These are phyloP conservation scores for Xestia c-nigrum DNA, from an alignment of 2,888 invertebrate genomes.

Conservation along the genomic window DNA sequence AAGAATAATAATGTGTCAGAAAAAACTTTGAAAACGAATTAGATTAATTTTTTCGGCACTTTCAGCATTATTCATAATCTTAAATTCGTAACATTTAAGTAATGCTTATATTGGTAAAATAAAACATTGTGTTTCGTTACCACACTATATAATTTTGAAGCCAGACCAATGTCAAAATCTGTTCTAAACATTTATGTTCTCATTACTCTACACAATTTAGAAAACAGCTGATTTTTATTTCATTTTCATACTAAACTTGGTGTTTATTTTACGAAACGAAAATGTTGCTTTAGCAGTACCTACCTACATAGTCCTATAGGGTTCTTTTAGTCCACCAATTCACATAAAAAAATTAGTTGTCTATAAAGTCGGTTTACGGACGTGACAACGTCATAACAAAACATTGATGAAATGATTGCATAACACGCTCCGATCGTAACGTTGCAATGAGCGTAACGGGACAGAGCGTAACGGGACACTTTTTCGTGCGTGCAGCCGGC, in stretches of 20 bases:
- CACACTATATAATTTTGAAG: not conserved
- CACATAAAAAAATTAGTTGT: too few species aligned
- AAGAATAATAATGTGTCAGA: conserved; percentile 15
- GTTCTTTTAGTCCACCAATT: not conserved
- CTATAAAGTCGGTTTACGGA: too few species aligned
- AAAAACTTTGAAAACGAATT: conserved; percentile 24
- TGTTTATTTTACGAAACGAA: not conserved
- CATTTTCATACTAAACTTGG: not conserved
- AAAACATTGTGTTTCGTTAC: not conserved
- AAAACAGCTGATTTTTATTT: not conserved
- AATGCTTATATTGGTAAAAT: not conserved
- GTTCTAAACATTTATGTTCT: not conserved
- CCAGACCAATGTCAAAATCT: not conserved
- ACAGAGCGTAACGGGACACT: too few species aligned
- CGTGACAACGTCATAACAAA: too few species aligned
- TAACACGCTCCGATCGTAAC: too few species aligned
- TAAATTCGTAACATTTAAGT: not conserved
- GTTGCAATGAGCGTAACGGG: too few species aligned
- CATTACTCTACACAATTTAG: not conserved
- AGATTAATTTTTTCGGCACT: not conserved
- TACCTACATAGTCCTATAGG: not conserved
- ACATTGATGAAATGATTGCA: too few species aligned
- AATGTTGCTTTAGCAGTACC: not conserved
- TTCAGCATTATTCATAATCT: not conserved
- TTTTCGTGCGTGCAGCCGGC: too few species aligned